Conservation (phyloP, 2,888 invertebrate species). For the Pandemis cinnamomeana region DNA sequence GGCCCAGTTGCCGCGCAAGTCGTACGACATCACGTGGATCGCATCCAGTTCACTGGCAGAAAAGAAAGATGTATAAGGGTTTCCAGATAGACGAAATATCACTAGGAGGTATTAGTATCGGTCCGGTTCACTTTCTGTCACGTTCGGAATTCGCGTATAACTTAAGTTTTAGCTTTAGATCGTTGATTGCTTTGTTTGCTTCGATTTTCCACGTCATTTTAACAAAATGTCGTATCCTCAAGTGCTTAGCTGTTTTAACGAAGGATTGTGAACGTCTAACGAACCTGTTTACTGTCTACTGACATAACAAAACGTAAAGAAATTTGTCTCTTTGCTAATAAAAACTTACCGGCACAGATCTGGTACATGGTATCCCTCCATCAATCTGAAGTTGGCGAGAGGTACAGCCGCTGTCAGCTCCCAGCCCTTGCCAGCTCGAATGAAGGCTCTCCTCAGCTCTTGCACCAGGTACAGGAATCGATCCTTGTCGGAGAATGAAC, state of each 20-base stretch:
- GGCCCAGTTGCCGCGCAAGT: conserved; percentile 94
- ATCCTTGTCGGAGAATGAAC: conserved; percentile 93
- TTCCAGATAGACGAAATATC: no score
- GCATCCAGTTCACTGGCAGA: conserved; percentile 88
- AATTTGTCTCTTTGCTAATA: neutral
- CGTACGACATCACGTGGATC: conserved; percentile 94
- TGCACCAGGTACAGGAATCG: conserved; percentile 92
- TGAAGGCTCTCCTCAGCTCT: conserved; percentile 91
- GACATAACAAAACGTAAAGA: no score
- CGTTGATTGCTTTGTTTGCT: no score
- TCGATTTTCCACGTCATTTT: no score
- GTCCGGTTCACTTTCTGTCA: no score
- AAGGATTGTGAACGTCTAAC: no score
- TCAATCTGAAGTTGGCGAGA: conserved; percentile 92
- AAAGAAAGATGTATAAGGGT: neutral
- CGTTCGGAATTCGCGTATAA: no score
- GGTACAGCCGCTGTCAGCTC: conserved; percentile 96
- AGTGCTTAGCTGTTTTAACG: no score
- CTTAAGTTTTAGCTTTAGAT: no score
- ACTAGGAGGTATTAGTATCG: no score
- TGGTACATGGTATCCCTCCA: conserved; percentile 96
- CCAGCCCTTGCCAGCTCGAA: conserved; percentile 90
- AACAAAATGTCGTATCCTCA: no score
- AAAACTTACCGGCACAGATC: conserved; percentile 92
- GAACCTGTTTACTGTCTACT: no score